Evolutionary conservation across 2,888 invertebrate species (phyloP).

Genomic region (Atrina japonica): DNA sequence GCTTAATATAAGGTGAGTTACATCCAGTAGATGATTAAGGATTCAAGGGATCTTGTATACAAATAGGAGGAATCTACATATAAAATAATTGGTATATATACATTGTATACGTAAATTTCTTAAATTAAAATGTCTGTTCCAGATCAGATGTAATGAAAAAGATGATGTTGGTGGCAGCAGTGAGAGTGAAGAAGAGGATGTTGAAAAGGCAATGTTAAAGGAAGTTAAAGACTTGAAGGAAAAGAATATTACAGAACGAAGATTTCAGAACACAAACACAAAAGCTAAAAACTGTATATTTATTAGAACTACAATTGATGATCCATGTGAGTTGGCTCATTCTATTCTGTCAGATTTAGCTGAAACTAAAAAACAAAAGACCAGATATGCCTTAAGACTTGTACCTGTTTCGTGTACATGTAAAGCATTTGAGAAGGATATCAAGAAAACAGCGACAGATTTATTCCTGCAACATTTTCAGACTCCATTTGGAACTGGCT

Average conservation of each 20-base stretch:
- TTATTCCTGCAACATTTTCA: slow-evolving; percentile 88
- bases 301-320: slow-evolving; percentile 88
- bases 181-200: slow-evolving; percentile 82
- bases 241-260: slow-evolving; percentile 51
- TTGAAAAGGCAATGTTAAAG: slow-evolving; percentile 77
- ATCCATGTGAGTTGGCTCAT: slow-evolving; percentile 88
- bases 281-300: slow-evolving; percentile 93
- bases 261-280: slow-evolving; percentile 86
- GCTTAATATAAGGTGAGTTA: no score
- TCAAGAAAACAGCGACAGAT: slow-evolving; percentile 85
- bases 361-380: slow-evolving; percentile 86
- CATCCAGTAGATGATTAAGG: no score
- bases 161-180: slow-evolving; percentile 80
- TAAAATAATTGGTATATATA: no score
- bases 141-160: no score
- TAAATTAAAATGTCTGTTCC: no score
- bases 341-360: slow-evolving; percentile 88
- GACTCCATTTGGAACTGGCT: slow-evolving; percentile 54
- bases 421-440: slow-evolving; percentile 88
- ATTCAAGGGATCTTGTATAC: no score
- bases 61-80: no score
- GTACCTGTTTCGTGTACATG: slow-evolving; percentile 92
- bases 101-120: no score
- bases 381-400: slow-evolving; percentile 89
- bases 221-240: slow-evolving; percentile 72